Conservation (phyloP, 1,140 invertebrate genomes). For the Atopsyche davidsoni region DNA sequence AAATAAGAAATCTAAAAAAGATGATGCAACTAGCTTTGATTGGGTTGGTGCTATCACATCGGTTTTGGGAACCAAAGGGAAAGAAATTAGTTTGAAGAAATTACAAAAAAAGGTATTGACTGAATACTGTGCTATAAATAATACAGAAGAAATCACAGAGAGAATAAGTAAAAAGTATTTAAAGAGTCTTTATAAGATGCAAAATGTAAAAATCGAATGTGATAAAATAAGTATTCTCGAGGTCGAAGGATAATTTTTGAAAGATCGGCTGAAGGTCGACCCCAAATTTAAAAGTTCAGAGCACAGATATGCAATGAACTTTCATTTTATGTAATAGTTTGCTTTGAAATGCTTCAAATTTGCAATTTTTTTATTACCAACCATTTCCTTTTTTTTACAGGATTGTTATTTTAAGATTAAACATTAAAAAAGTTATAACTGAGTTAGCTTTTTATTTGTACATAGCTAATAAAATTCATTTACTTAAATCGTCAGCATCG, state of each 20-base stretch:
- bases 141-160: slow-evolving; percentile 12
- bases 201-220: slow-evolving; percentile 19
- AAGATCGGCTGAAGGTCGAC: too few relatives aligned
- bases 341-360: too few relatives aligned
- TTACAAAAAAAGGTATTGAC: slow-evolving; percentile 26
- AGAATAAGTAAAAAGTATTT: slow-evolving; percentile 24
- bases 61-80: slow-evolving; percentile 19
- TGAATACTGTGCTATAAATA: slow-evolving; percentile 20
- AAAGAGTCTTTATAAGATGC: slow-evolving; percentile 22
- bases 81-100: slow-evolving; percentile 24
- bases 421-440: too few relatives aligned
- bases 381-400: too few relatives aligned
- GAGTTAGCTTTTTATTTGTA: too few relatives aligned
- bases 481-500: too few relatives aligned
- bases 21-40: slow-evolving; percentile 16
- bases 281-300: too few relatives aligned
- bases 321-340: too few relatives aligned
- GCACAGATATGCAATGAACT: too few relatives aligned
- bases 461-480: too few relatives aligned
- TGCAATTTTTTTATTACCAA: too few relatives aligned
- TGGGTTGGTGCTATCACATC: slow-evolving; percentile 14
- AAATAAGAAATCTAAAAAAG: slow-evolving; percentile 22
- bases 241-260: slow-evolving; percentile 14
- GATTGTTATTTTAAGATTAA: too few relatives aligned
- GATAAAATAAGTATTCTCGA: slow-evolving; percentile 18